These are phyloP conservation scores for Cossypha niveicapilla DNA, from an alignment of 2,797 vertebrate genomes.

Conservation along the genomic window DNA sequence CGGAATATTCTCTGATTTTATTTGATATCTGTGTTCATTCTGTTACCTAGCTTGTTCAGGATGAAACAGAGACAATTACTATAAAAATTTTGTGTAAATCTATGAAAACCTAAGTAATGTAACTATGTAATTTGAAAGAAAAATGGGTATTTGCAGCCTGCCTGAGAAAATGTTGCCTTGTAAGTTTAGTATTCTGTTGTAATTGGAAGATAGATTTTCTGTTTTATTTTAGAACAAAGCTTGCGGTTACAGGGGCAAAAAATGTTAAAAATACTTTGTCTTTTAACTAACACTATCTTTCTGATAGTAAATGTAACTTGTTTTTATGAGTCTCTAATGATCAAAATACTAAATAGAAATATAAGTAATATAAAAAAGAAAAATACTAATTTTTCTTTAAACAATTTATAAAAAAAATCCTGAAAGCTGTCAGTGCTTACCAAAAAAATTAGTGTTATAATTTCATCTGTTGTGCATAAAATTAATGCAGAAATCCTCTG, in stretches of 20 bases:
- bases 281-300: not conserved
- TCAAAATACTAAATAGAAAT: not conserved
- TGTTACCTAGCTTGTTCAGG: not conserved
- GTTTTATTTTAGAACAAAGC: not conserved
- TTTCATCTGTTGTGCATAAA: not conserved
- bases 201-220: not conserved
- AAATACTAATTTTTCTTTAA: not conserved
- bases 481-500: not conserved
- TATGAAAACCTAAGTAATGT: not conserved
- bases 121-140: not conserved
- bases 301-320: not conserved
- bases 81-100: not conserved
- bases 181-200: not conserved
- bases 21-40: not conserved
- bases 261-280: not conserved
- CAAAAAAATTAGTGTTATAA: not conserved
- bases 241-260: not conserved
- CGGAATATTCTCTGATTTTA: not conserved
- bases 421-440: not conserved
- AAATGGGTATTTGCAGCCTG: not conserved
- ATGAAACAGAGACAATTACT: not conserved
- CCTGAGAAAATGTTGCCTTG: not conserved
- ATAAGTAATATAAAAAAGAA: not conserved
- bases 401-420: not conserved
- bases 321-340: not conserved